These are phyloP conservation scores for Hetaerina titia DNA, from an alignment of 2,888 invertebrate genomes.

Conservation along the genomic window DNA sequence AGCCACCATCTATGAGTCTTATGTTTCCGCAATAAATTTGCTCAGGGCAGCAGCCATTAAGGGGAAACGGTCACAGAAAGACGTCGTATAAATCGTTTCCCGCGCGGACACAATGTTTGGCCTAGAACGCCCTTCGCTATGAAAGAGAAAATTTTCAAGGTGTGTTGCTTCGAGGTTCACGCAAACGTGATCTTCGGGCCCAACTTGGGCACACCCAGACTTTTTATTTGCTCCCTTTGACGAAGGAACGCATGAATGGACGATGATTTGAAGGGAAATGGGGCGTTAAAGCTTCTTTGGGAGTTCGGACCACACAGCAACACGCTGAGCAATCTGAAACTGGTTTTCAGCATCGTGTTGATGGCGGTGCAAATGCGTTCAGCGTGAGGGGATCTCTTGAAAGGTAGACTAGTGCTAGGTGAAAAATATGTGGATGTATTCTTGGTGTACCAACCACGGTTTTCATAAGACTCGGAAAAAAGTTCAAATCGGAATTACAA, in stretches of 20 bases:
- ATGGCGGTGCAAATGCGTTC: neutral
- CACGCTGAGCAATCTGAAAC: neutral
- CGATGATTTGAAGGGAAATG: slow-evolving; percentile 35
- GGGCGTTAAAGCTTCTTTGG: slow-evolving; percentile 5
- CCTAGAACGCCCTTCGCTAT: neutral
- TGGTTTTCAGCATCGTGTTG: slow-evolving; percentile 21
- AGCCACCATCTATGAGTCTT: neutral
- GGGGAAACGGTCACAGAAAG: neutral
- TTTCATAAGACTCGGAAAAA: too few relatives aligned
- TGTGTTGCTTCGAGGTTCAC: neutral
- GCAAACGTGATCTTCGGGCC: neutral
- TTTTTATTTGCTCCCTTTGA: neutral
- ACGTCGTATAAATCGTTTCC: neutral
- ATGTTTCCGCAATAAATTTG: slow-evolving; percentile 27
- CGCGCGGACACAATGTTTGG: slow-evolving; percentile 6
- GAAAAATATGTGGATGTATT: too few relatives aligned
- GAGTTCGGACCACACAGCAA: neutral
- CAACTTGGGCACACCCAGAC: neutral
- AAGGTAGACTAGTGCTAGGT: too few relatives aligned
- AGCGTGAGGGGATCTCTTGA: neutral
- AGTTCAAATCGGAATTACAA: too few relatives aligned
- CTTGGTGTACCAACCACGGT: too few relatives aligned
- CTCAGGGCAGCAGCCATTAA: slow-evolving; percentile 20
- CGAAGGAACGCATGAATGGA: neutral
- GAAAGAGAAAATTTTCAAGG: neutral